Conservation (phyloP, 1,140 invertebrate genomes). For the Pomacea maculata region DNA sequence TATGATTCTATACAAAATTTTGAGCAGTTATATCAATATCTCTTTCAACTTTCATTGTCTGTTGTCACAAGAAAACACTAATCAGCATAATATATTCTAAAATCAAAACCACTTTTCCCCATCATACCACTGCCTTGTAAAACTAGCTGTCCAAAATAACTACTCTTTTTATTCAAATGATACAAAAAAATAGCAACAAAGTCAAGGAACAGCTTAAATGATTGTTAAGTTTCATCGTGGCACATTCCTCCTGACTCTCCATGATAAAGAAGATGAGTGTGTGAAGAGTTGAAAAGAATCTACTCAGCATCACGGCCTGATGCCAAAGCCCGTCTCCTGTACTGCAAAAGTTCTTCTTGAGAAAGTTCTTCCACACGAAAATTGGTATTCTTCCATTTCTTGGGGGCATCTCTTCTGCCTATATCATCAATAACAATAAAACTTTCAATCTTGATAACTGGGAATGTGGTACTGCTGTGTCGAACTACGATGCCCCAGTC, state of each 20-base stretch:
- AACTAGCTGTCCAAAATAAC: background rate
- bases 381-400: slow-evolving; percentile 42
- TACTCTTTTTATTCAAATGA: background rate
- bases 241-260: too few relatives aligned
- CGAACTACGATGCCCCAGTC: slow-evolving; percentile 45
- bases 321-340: background rate
- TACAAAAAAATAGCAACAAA: background rate
- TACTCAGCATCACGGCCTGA: background rate
- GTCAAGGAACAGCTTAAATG: background rate
- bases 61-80: too few relatives aligned
- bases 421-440: slow-evolving; percentile 37
- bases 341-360: slow-evolving; percentile 19
- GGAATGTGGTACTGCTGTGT: slow-evolving; percentile 34
- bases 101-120: too few relatives aligned
- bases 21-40: too few relatives aligned
- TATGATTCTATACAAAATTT: too few relatives aligned
- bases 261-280: too few relatives aligned
- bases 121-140: too few relatives aligned
- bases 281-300: background rate
- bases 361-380: slow-evolving; percentile 31
- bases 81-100: too few relatives aligned
- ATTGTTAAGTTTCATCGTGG: too few relatives aligned
- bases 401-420: slow-evolving; percentile 22
- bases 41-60: too few relatives aligned
- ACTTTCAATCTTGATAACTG: slow-evolving; percentile 44